Conservation (phyloP, 1,140 invertebrate species). For the Plodia interpunctella region DNA sequence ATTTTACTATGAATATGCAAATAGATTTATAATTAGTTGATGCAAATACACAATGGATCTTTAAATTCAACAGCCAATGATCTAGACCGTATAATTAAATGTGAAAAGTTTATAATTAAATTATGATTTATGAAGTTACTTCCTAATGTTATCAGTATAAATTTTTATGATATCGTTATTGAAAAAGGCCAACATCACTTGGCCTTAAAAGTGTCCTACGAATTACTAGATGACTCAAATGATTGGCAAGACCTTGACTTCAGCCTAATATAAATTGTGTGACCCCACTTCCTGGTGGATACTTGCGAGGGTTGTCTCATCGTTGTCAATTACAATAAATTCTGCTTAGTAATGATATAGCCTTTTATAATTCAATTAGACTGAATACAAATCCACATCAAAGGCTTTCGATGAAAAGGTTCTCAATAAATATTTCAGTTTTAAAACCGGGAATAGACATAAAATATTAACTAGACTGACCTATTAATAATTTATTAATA, state of each 20-base stretch:
- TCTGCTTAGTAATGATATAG: constrained; percentile 29
- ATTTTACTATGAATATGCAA: constrained; percentile 61
- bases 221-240: constrained; percentile 62
- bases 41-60: constrained; percentile 11
- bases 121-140: too few relatives aligned
- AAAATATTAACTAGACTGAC: too few relatives aligned
- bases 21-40: constrained; percentile 26
- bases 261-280: constrained; percentile 65
- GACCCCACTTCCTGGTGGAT: constrained; percentile 65
- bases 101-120: too few relatives aligned
- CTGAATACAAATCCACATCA: not conserved
- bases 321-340: constrained; percentile 43
- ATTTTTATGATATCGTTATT: constrained; percentile 14
- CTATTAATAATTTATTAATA: too few relatives aligned
- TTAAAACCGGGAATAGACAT: too few relatives aligned
- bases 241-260: constrained; percentile 65
- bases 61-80: not conserved
- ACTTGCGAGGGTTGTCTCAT: constrained; percentile 51
- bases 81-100: too few relatives aligned
- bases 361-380: constrained; percentile 14
- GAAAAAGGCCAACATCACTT: constrained; percentile 35
- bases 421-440: not conserved
- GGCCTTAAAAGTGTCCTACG: constrained; percentile 60
- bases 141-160: not conserved
- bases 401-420: not conserved